Conservation (phyloP, 2,797 vertebrate genomes). For the Delichon dasypus region DNA sequence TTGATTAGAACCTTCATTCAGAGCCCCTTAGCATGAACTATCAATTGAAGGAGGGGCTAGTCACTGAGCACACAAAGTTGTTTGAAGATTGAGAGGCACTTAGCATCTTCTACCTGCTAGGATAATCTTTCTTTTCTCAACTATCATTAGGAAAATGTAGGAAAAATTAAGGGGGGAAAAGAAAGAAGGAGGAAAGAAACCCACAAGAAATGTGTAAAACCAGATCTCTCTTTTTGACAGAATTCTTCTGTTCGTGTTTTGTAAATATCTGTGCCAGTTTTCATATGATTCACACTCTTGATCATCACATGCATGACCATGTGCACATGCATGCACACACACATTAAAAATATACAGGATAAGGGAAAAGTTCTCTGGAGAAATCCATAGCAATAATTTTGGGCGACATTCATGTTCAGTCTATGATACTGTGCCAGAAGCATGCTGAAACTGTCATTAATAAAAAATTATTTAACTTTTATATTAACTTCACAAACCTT, state of each 20-base stretch:
- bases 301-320: neutral
- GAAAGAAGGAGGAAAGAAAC: neutral
- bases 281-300: neutral
- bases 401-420: neutral
- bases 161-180: neutral
- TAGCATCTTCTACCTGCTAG: constrained; percentile 28
- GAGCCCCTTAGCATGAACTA: neutral
- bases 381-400: neutral
- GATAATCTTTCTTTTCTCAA: constrained; percentile 16
- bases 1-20: constrained; percentile 12
- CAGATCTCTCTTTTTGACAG: neutral
- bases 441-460: constrained; percentile 4
- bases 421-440: neutral
- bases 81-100: constrained; percentile 49
- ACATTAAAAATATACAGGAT: neutral
- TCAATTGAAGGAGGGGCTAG: neutral
- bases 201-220: neutral
- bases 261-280: neutral
- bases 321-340: too few relatives aligned
- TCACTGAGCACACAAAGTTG: neutral
- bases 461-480: constrained; percentile 35
- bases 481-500: constrained; percentile 33
- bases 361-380: neutral
- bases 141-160: neutral
- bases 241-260: neutral